A percentile compares a stretch with the other conserved stretches of the same genome.
These are phyloP conservation scores for Imbricaverruca yamaguchii DNA, from an alignment of 2,888 invertebrate genomes.

Conservation along the genomic window DNA sequence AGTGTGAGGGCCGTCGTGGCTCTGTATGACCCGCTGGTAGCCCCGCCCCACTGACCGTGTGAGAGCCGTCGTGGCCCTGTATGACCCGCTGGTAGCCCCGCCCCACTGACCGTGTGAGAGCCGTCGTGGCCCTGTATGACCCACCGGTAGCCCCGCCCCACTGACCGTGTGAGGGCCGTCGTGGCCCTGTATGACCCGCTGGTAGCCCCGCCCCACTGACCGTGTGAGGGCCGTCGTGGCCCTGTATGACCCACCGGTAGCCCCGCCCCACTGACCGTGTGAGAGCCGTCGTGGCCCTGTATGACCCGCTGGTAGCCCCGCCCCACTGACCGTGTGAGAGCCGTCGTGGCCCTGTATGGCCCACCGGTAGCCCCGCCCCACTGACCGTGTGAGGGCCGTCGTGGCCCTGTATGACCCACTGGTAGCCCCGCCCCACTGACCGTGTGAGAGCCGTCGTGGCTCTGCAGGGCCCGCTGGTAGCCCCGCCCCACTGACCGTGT, in stretches of 20 bases:
- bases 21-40: conserved; percentile 68
- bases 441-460: conserved; percentile 44
- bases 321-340: conserved; percentile 36
- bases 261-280: conserved; percentile 36
- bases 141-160: conserved; percentile 56
- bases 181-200: background rate
- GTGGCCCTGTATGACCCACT: background rate
- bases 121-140: conserved; percentile 56
- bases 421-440: background rate
- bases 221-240: conserved; percentile 44
- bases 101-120: conserved; percentile 36
- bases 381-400: background rate
- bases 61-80: background rate
- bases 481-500: conserved; percentile 36
- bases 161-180: background rate
- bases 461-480: conserved; percentile 68
- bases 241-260: conserved; percentile 68
- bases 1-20: conserved; percentile 44
- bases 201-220: background rate
- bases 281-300: background rate
- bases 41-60: conserved; percentile 36
- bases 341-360: conserved; percentile 56
- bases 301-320: too few relatives aligned
- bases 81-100: too few relatives aligned
- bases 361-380: conserved; percentile 56